phyloP scores from a whole-genome alignment of 1,140 invertebrate species.

The Pseudachorutes palmiensis region DNA sequence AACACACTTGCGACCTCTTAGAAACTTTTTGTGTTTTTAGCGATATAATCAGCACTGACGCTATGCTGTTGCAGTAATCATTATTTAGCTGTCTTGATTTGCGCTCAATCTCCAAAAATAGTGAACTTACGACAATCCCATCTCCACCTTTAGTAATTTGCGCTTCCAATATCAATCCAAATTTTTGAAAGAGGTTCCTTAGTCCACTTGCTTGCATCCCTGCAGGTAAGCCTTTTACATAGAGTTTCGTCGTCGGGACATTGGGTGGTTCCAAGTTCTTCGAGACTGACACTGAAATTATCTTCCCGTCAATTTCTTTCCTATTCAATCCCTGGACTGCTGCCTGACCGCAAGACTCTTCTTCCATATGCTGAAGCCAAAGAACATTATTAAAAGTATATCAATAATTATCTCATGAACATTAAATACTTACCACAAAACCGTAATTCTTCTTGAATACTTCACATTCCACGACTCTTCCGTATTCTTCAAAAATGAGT shows the following conservation, averaged over 20 bases:
- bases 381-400: neutral
- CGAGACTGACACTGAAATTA: conserved; percentile 20
- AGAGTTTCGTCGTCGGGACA: conserved; percentile 20
- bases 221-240: conserved; percentile 20
- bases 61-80: neutral
- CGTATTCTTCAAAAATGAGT: conserved; percentile 48
- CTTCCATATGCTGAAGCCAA: conserved; percentile 34
- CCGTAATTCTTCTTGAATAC: conserved; percentile 49
- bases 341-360: conserved; percentile 14
- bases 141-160: conserved; percentile 15
- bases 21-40: neutral
- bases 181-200: conserved; percentile 30
- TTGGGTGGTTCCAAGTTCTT: conserved; percentile 21
- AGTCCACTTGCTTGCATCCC: conserved; percentile 16
- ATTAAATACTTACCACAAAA: conserved; percentile 47
- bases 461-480: conserved; percentile 49
- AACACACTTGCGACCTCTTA: neutral
- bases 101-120: neutral
- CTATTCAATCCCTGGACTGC: conserved; percentile 25
- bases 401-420: neutral
- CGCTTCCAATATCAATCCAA: conserved; percentile 26
- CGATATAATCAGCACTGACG: neutral
- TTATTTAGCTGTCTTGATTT: neutral
- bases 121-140: conserved; percentile 29
- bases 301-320: conserved; percentile 18